phyloP scores from a whole-genome alignment of 2,888 invertebrate genomes.

The Heliconius charithonia region DNA sequence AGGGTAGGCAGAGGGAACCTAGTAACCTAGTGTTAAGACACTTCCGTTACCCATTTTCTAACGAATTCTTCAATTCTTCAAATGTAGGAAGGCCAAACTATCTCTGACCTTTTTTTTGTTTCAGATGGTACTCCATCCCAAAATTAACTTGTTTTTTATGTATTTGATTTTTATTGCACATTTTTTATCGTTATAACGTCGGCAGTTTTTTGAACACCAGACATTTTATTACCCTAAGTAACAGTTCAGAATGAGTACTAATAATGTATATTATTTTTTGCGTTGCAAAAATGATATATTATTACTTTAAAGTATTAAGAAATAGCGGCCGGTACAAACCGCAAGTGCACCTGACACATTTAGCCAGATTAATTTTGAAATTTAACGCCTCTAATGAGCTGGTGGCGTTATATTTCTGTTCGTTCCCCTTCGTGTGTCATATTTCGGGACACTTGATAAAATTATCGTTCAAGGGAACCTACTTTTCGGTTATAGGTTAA shows the following conservation, averaged over 20 bases:
- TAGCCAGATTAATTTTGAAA: conserved; percentile 28
- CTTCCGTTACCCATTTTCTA: no score
- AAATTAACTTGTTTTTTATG: no score
- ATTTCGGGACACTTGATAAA: conserved; percentile 1
- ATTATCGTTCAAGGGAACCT: background rate
- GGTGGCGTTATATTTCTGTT: background rate
- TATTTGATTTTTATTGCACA: background rate
- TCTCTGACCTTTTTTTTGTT: no score
- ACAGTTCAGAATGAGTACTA: background rate
- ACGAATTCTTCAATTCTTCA: no score
- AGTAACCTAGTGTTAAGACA: no score
- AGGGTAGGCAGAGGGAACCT: no score
- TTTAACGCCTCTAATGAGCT: conserved; percentile 25
- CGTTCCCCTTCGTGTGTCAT: conserved; percentile 22
- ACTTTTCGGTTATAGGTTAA: background rate
- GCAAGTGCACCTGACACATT: conserved; percentile 26
- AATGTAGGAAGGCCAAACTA: no score
- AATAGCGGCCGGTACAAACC: conserved; percentile 17
- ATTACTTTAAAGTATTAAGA: background rate
- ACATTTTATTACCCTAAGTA: background rate
- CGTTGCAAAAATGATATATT: conserved; percentile 3
- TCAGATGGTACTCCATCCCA: no score
- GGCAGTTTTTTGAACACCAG: background rate
- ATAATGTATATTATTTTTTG: background rate
- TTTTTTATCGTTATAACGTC: background rate